These are phyloP conservation scores for Popillia japonica DNA, from an alignment of 1,140 invertebrate genomes.

Conservation along the genomic window DNA sequence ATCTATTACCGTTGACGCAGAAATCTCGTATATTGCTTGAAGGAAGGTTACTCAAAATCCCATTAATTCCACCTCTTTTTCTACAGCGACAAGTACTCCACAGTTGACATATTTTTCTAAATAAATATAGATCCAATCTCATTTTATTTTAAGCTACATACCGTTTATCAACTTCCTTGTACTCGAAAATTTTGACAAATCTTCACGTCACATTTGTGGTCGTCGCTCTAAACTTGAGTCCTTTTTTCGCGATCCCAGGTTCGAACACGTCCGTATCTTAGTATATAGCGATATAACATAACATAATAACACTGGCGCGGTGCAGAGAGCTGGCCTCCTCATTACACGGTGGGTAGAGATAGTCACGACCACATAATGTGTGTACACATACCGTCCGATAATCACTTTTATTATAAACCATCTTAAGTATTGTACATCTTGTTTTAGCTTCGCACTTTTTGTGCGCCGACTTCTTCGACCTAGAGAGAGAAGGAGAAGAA, in stretches of 20 bases:
- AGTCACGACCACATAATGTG: constrained; percentile 60
- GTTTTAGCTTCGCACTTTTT: constrained; percentile 58
- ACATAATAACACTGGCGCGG: constrained; percentile 48
- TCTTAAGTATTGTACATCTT: constrained; percentile 58
- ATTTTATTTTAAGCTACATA: too few relatives aligned
- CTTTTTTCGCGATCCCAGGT: background rate
- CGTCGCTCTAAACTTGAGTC: constrained; percentile 40
- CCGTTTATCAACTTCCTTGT: too few relatives aligned
- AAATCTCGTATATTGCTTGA: too few relatives aligned
- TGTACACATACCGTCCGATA: constrained; percentile 60
- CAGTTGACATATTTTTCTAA: too few relatives aligned
- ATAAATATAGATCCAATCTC: too few relatives aligned
- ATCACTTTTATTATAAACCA: constrained; percentile 60
- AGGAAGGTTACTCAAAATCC: too few relatives aligned
- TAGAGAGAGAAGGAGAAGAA: too few relatives aligned
- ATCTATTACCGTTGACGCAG: too few relatives aligned
- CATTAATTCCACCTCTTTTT: too few relatives aligned
- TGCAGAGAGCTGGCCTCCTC: constrained; percentile 51
- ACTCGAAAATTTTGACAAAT: too few relatives aligned
- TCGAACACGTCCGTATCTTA: background rate
- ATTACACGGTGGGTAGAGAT: constrained; percentile 61
- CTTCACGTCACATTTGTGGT: background rate
- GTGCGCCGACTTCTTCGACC: background rate
- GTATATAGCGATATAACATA: constrained; percentile 41
- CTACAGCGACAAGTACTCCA: too few relatives aligned